Percentiles rank a stretch among this genome's conserved stretches.
Conservation (phyloP, 1,140 invertebrate species). For the Carcinoscorpius rotundicauda region DNA sequence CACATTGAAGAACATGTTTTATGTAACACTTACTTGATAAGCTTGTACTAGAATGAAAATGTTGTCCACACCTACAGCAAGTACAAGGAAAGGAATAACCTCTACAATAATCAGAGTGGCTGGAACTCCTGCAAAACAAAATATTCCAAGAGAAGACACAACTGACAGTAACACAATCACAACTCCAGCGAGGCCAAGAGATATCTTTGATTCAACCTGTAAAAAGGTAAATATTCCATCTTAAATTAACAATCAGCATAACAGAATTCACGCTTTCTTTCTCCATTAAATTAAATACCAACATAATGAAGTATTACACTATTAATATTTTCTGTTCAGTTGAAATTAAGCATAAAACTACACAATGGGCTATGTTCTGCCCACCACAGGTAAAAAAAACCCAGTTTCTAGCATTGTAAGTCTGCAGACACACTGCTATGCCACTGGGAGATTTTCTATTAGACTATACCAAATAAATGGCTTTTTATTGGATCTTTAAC, state of each 20-base stretch:
- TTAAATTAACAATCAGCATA: slow-evolving; percentile 34
- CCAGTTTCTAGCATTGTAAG: too few relatives aligned
- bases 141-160: slow-evolving; percentile 64
- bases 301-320: too few relatives aligned
- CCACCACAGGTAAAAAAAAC: too few relatives aligned
- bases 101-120: slow-evolving; percentile 81
- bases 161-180: slow-evolving; percentile 70
- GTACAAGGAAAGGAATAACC: slow-evolving; percentile 83
- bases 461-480: too few relatives aligned
- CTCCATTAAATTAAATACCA: too few relatives aligned
- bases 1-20: neutral
- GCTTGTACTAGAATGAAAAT: slow-evolving; percentile 81
- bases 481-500: too few relatives aligned
- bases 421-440: too few relatives aligned
- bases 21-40: slow-evolving; percentile 31
- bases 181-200: slow-evolving; percentile 67
- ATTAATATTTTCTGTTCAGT: too few relatives aligned
- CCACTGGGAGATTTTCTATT: too few relatives aligned
- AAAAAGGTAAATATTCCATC: slow-evolving; percentile 28
- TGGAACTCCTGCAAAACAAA: slow-evolving; percentile 61
- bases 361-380: too few relatives aligned
- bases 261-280: slow-evolving; percentile 32
- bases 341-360: too few relatives aligned
- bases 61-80: slow-evolving; percentile 89
- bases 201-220: slow-evolving; percentile 37